phyloP scores from a whole-genome alignment of 2,888 invertebrate species.

The Eudasyphora cyanicolor region DNA sequence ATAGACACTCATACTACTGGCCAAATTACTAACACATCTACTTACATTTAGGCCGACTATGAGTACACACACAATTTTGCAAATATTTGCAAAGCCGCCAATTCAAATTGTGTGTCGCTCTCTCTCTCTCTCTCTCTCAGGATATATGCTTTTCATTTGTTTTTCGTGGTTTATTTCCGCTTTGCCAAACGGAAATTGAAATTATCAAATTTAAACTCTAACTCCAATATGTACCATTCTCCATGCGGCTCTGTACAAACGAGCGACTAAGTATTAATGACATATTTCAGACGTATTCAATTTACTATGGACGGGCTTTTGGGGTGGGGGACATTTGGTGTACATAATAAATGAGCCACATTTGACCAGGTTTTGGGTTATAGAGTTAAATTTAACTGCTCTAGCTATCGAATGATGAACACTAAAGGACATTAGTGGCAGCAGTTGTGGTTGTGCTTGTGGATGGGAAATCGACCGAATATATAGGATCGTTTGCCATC shows the following conservation, averaged over 20 bases:
- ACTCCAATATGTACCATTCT: neutral
- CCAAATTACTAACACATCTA: neutral
- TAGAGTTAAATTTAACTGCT: neutral
- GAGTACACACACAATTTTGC: neutral
- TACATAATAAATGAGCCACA: neutral
- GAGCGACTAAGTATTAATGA: too few species aligned
- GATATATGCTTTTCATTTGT: neutral
- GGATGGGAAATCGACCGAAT: too few species aligned
- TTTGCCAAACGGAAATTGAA: slow-evolving; percentile 44
- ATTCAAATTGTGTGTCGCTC: neutral
- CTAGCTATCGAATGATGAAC: neutral
- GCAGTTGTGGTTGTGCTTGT: neutral
- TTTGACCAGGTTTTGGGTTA: neutral
- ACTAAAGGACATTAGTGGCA: neutral
- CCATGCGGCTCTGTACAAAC: too few species aligned
- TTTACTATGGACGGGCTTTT: neutral
- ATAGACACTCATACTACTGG: neutral
- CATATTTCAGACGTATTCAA: neutral
- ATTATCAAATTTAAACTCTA: slow-evolving; percentile 8
- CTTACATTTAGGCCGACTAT: neutral
- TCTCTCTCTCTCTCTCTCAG: neutral
- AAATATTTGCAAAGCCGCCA: slow-evolving; percentile 18
- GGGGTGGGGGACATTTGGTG: too few species aligned
- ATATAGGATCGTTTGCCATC: too few species aligned
- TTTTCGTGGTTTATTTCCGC: slow-evolving; percentile 25